These are phyloP conservation scores for Hemibagrus guttatus DNA, from an alignment of 2,797 vertebrate genomes.

Conservation along the genomic window DNA sequence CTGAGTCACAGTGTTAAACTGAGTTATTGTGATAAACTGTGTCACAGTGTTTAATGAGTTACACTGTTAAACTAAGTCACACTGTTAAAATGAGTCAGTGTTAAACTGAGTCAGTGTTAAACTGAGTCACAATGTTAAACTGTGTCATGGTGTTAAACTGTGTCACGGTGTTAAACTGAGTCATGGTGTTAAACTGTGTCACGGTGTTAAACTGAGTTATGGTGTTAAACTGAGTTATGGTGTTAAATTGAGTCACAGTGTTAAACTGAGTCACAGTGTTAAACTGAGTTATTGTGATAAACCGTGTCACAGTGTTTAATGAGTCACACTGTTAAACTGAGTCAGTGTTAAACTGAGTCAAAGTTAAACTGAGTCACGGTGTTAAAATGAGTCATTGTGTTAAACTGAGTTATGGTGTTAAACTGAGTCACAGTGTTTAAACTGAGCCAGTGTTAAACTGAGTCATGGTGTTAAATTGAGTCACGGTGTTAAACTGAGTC, in stretches of 20 bases:
- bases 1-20: neutral
- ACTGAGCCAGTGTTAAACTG: neutral
- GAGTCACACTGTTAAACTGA: neutral
- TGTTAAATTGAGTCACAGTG: neutral
- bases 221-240: neutral
- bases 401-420: neutral
- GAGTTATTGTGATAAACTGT: neutral
- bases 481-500: neutral
- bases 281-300: neutral
- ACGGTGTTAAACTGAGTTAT: neutral
- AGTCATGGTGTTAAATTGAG: neutral
- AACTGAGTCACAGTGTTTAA: neutral
- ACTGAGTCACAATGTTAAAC: no score
- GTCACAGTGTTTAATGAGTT: no score
- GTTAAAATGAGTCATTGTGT: neutral
- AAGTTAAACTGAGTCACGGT: no score
- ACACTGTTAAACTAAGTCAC: no score
- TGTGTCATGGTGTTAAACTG: no score
- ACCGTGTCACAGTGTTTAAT: neutral
- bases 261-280: neutral
- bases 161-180: neutral
- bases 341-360: neutral
- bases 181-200: neutral
- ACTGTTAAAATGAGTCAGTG: no score
- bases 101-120: no score